Evolutionary conservation across 1,140 invertebrate genomes (phyloP), one percentile per base, ranked within the genome.

Genomic region (Antheraea pernyi): DNA sequence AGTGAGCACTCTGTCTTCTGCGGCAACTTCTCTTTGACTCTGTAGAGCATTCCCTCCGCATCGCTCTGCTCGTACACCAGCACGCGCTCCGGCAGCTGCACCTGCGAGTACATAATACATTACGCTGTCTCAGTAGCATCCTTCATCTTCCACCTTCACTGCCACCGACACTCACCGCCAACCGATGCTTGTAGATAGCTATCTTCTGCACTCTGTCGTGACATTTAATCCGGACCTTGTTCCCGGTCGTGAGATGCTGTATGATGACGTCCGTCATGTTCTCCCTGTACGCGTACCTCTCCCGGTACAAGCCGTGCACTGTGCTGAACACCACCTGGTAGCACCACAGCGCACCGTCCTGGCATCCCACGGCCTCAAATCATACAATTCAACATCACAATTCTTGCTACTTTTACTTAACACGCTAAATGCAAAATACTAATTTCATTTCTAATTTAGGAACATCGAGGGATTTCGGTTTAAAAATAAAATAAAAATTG

Each of bases 191-290:
- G 88, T 99, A 99, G 71, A 99, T 98, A 4, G 99, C 98, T 82
- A 99, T 98, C 93, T 99, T 99, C 81, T 98, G 95, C 42, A 96
- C 98, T n/a, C 99, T 93, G 93, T 99, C 99, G 83, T 98, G 95
- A 81, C 99, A 99, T 89, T 99, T 99, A 58, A 99, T 99, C 65
- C 98, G 94, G 48, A 99, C 98, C 95, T 99, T 99, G 83, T 98
- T 97, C 75, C 99, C 98, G 0, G 97, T 97, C 30, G 98, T 95
- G 19, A 99, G 94, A 93, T 99, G 97, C 81, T 99, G 99, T 81
- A 99, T 98, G 72, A 99, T 98, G 19, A 99, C 98, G 93, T 99
- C 99, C 16, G 98, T 99, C 98, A 99, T 99, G 86, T 99, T 99
- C 88, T 99, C 98, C 71, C 99, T 94, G 86, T 95, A 97, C 7